phyloP scores from a whole-genome alignment of 2,113 vertebrate species.

The Nyctereutes procyonoides region DNA sequence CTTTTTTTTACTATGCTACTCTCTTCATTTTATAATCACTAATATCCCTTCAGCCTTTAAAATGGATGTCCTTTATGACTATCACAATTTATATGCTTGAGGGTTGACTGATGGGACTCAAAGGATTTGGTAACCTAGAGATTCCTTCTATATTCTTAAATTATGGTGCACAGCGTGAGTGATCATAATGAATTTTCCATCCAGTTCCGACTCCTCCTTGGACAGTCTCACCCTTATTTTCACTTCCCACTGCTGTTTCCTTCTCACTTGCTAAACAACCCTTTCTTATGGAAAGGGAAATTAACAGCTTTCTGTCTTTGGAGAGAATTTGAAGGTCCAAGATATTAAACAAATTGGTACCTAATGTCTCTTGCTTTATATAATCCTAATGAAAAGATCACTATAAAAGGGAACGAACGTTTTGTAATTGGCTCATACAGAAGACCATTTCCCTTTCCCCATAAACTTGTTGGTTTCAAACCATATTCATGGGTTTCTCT shows the following conservation, averaged over 20 bases:
- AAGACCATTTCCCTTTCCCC: neutral
- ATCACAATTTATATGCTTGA: neutral
- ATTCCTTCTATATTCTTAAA: neutral
- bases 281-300: neutral
- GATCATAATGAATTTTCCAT: neutral
- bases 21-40: neutral
- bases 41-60: neutral
- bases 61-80: neutral
- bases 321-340: neutral
- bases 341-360: neutral
- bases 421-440: neutral
- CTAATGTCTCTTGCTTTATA: neutral
- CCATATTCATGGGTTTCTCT: neutral
- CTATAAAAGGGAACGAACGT: neutral
- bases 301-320: conserved; percentile 17
- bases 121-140: conserved; percentile 6
- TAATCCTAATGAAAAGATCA: conserved; percentile 3
- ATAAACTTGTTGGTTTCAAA: conserved; percentile 18
- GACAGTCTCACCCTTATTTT: neutral
- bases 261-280: neutral
- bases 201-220: neutral
- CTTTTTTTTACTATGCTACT: neutral
- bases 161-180: neutral
- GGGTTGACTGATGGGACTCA: neutral
- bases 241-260: neutral